Evolutionary conservation across 1,140 invertebrate genomes (phyloP), one percentile per base, ranked within the genome.

Genomic region (Melitaea cinxia): DNA sequence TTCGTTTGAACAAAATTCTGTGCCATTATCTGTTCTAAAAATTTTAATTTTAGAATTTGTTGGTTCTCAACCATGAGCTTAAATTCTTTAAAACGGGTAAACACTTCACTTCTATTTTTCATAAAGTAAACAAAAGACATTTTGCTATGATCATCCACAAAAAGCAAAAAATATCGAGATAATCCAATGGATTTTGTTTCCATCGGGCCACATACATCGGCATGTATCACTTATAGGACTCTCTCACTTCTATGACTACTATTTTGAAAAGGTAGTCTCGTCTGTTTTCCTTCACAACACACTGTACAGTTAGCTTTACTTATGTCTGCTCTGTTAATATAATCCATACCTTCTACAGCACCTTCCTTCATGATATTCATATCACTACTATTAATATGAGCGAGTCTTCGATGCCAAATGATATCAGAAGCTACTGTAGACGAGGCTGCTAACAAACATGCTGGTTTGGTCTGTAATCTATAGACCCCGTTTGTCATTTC

Each of bases 231-330:
- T 7, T 47, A 17, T 2, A 47, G 17, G 12, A 12, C 4, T 7
- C 10, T 2, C 30, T 35, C 19, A 23, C 45, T 47, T 9, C 45
- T 47, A 12, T 19, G 9, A 21, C 19, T 9, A 2, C 4, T 23
- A 10, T 47, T 17, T 7, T 17, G 9, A 23, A 47, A 47, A 3
- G 45, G 45, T 12, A 47, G n/a, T 7, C 26, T 15, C 14, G 10
- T 17, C 23, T 9, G 23, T 30, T 28, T 47, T 67, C 77, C 78
- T 71, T 83, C 80, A 69, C 80, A 83, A 2, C 39, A 26, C 0
- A 76, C 75, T 12, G 47, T 80, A 9, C 75, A 47, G 4, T 47
- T 1, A 9, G 19, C 6, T 23, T 47, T 47, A 10, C 9, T 47
- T 4, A 47, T 12, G 4, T 35, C 4, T 2, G 4, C 19, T n/a